phyloP scores from a whole-genome alignment of 2,888 invertebrate genomes.

The Mallateleia sp. region DNA sequence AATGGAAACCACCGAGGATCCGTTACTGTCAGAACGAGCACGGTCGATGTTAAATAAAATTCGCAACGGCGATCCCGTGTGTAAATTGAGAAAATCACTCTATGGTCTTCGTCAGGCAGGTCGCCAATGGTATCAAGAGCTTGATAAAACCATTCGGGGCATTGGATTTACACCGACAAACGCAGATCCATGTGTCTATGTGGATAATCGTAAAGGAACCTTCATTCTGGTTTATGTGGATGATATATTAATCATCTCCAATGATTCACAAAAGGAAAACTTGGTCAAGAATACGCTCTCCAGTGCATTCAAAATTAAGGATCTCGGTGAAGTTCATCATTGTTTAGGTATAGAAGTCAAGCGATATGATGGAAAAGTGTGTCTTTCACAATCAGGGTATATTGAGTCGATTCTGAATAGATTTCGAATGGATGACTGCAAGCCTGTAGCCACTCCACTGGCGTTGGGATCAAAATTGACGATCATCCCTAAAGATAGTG shows the following conservation, averaged over 20 bases:
- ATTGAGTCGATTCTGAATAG: neutral
- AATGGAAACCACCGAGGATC: neutral
- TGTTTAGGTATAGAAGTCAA: too few species aligned
- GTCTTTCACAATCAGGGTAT: neutral
- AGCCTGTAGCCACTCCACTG: neutral
- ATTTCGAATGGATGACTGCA: neutral
- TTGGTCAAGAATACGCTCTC: too few species aligned
- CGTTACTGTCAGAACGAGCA: neutral
- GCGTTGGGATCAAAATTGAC: neutral
- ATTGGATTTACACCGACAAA: neutral
- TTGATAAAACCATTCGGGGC: neutral
- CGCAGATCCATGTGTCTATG: constrained; percentile 24
- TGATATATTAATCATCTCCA: neutral
- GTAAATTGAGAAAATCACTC: constrained; percentile 8
- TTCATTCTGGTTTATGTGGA: neutral
- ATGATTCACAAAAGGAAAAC: too few species aligned
- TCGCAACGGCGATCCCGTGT: neutral
- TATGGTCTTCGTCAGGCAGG: constrained; percentile 13
- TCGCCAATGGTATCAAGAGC: constrained; percentile 2
- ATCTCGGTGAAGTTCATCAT: too few species aligned
- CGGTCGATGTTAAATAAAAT: neutral
- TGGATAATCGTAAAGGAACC: too few species aligned
- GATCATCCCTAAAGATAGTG: too few species aligned
- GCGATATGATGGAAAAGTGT: too few species aligned
- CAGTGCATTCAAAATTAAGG: too few species aligned